Evolutionary conservation across 2,888 invertebrate species (phyloP), one percentile per base, ranked within the genome.

Genomic region (Acanthacorydalis orientalis): DNA sequence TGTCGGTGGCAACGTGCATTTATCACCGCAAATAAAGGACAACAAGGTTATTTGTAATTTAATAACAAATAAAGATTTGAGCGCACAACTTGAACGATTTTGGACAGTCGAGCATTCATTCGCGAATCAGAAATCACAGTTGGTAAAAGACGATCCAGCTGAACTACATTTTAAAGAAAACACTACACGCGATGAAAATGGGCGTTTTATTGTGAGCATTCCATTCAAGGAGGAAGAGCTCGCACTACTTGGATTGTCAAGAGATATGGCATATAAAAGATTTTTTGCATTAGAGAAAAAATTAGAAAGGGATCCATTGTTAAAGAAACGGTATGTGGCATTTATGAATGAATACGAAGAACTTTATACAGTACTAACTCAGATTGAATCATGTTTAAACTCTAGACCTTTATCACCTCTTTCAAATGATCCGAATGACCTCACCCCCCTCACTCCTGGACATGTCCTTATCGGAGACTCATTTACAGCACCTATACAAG

Each of bases 261-360:
- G 33, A 46, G 15, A 42, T 12, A 42, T 14, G 12, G 49, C 49
- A 34, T 23, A 43, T 35, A 49, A 45, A 31, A 43, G 47, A 32
- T 45, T 49, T 38, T 10, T 44, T 34, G n/a, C 37, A 16, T 14
- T 49, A 12, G 48, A 51, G 43, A 32, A 41, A 9, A 44, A 43
- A 33, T 51, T 51, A 10, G 14, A n/a, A 16, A 38, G n/a, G 14
- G 11, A 43, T 31, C 39, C 38, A 9, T 11, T 46, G 6, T 35
- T 47, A 7, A 38, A 47, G 35, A 8, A 37, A 11, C 31, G 38
- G 12, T 51, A 49, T n/a, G 15, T 31, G 1, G 4, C 43, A 14
- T 48, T 51, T 23, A 35, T 47, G 15, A 12, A 42, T 4, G 50
- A 48, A 46, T 50, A 49, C n/a, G n/a, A n/a, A n/a, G n/a, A n/a